These are phyloP conservation scores for Scalopus aquaticus DNA, from an alignment of 2,113 vertebrate species.

Conservation along the genomic window DNA sequence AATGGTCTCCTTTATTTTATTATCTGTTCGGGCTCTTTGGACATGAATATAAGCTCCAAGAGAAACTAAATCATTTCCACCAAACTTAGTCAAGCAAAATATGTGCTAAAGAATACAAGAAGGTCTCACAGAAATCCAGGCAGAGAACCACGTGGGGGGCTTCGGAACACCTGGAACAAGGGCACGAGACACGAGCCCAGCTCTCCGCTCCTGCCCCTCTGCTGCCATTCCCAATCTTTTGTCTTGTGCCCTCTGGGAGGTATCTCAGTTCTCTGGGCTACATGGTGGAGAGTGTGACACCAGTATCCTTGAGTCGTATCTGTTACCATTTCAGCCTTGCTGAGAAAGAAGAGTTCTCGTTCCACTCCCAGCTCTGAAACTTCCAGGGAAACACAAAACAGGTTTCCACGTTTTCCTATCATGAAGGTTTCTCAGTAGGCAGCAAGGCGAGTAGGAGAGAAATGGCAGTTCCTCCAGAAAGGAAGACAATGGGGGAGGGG, in stretches of 20 bases:
- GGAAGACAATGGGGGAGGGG: no score
- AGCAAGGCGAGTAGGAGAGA: not conserved
- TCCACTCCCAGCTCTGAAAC: not conserved
- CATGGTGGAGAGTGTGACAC: not conserved
- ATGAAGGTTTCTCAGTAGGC: not conserved
- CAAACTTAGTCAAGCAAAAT: not conserved
- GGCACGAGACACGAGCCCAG: rapidly evolving
- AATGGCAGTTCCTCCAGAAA: not conserved
- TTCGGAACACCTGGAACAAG: not conserved
- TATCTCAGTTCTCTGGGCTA: not conserved
- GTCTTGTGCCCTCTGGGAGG: rapidly evolving
- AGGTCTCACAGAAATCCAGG: not conserved
- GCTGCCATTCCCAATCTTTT: not conserved
- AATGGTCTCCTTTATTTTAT: not conserved
- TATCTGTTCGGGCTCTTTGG: not conserved
- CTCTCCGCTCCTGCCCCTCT: not conserved
- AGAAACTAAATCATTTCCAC: not conserved
- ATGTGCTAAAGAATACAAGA: not conserved
- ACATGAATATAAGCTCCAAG: not conserved
- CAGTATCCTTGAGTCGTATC: not conserved
- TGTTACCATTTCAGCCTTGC: not conserved
- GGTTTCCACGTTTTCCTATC: rapidly evolving
- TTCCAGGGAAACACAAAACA: not conserved
- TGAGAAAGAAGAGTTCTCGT: not conserved
- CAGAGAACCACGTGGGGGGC: rapidly evolving